Evolutionary conservation across 2,888 invertebrate genomes (phyloP).

Genomic region (Spodoptera littoralis): DNA sequence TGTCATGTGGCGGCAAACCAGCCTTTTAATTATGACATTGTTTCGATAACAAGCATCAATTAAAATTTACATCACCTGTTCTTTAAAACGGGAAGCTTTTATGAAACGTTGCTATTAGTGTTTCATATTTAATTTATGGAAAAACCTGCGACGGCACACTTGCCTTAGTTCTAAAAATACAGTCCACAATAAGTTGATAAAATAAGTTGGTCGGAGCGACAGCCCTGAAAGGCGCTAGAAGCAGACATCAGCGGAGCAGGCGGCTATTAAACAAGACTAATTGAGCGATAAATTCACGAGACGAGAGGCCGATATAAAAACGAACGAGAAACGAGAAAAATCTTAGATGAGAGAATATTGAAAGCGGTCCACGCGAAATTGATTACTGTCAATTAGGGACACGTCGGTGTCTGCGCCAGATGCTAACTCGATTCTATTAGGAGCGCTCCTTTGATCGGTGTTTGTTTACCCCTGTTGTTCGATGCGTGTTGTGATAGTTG

Average conservation of each 20-base stretch:
- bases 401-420: conserved; percentile 81
- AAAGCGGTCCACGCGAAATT: conserved; percentile 85
- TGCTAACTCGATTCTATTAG: conserved; percentile 69
- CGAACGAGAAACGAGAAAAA: conserved; percentile 81
- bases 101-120: conserved; percentile 3
- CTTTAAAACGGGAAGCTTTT: conserved; percentile 8
- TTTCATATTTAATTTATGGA: conserved; percentile 2
- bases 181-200: conserved; percentile 12
- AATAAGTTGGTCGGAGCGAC: conserved; percentile 53
- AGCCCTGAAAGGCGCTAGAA: conserved; percentile 84
- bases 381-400: conserved; percentile 87
- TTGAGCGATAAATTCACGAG: conserved; percentile 89
- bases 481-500: conserved; percentile 45
- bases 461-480: conserved; percentile 49
- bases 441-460: conserved; percentile 44
- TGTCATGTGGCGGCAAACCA: conserved; percentile 18
- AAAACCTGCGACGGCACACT: not conserved
- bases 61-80: conserved; percentile 22
- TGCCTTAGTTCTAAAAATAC: conserved; percentile 13
- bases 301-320: conserved; percentile 85
- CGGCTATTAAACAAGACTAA: conserved; percentile 90
- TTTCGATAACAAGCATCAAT: conserved; percentile 5
- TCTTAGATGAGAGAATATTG: conserved; percentile 86
- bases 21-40: conserved; percentile 24
- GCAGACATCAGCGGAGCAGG: conserved; percentile 88